phyloP scores from a whole-genome alignment of 2,113 vertebrate species.

The Brachyhypopomus gauderio region DNA sequence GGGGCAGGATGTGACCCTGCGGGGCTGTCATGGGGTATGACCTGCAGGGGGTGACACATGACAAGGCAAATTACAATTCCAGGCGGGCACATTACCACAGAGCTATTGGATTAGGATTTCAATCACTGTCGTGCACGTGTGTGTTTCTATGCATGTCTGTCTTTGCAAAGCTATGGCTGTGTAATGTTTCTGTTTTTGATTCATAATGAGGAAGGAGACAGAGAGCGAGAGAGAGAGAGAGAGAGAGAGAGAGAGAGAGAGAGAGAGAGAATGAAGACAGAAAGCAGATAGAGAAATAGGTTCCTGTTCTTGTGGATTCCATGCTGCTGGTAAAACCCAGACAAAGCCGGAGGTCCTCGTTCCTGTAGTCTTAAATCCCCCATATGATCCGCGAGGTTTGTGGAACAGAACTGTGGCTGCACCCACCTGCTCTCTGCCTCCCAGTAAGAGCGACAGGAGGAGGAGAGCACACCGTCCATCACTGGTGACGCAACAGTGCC shows the following conservation, averaged over 20 bases:
- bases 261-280: not conserved
- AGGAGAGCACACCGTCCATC: not conserved
- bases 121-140: not conserved
- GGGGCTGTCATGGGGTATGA: not conserved
- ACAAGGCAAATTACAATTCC: constrained; percentile 6
- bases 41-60: constrained; percentile 9
- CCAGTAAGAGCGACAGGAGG: not conserved
- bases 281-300: not conserved
- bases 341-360: constrained; percentile 60
- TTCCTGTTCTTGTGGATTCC: not conserved
- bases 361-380: constrained; percentile 70
- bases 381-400: constrained; percentile 76
- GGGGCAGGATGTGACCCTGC: not conserved
- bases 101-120: constrained; percentile 18
- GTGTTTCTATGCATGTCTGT: constrained; percentile 39
- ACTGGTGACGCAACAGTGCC: constrained; percentile 24
- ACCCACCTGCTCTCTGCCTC: not conserved
- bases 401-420: constrained; percentile 72
- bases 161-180: not conserved
- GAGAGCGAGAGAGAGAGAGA: constrained; percentile 1
- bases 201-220: not conserved
- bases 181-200: too few relatives aligned
- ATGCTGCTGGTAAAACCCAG: constrained; percentile 51
- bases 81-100: constrained; percentile 22
- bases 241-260: not conserved